These are phyloP conservation scores for Agelastica alni DNA, from an alignment of 2,888 invertebrate genomes.

Conservation along the genomic window DNA sequence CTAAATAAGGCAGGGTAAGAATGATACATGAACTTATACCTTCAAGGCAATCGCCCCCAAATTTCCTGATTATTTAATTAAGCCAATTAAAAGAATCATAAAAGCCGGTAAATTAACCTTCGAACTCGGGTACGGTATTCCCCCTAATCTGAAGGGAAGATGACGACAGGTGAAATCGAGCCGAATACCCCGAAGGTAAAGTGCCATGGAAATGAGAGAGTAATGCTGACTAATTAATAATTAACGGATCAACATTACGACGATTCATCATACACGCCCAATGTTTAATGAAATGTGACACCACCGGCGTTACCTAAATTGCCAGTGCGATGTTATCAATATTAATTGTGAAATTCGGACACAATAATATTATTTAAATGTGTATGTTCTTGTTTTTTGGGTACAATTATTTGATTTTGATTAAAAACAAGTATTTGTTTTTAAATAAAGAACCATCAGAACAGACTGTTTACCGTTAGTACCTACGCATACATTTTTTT, in stretches of 20 bases:
- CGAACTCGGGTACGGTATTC: constrained; percentile 8
- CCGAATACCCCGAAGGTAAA: constrained; percentile 7
- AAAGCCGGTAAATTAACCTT: constrained; percentile 10
- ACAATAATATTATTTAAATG: no score
- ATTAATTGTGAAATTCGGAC: no score
- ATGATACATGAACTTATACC: not conserved
- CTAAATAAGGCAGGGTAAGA: no score
- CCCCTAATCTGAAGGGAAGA: constrained; percentile 16
- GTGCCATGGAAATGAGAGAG: not conserved
- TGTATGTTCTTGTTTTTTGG: no score
- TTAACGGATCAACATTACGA: not conserved
- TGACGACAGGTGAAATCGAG: constrained; percentile 25
- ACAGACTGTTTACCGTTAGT: no score
- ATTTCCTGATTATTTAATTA: constrained; percentile 5
- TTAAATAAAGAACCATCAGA: no score
- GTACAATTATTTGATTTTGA: no score
- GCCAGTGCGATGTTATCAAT: not conserved
- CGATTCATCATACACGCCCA: not conserved
- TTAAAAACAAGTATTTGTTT: no score
- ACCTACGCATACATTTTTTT: no score
- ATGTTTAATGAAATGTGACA: not conserved
- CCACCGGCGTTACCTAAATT: not conserved
- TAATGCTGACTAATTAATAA: constrained; percentile 3
- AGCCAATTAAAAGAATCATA: constrained; percentile 2
- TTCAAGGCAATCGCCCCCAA: constrained; percentile 5